phyloP scores from a whole-genome alignment of 2,113 vertebrate genomes.

The Talpa occidentalis region DNA sequence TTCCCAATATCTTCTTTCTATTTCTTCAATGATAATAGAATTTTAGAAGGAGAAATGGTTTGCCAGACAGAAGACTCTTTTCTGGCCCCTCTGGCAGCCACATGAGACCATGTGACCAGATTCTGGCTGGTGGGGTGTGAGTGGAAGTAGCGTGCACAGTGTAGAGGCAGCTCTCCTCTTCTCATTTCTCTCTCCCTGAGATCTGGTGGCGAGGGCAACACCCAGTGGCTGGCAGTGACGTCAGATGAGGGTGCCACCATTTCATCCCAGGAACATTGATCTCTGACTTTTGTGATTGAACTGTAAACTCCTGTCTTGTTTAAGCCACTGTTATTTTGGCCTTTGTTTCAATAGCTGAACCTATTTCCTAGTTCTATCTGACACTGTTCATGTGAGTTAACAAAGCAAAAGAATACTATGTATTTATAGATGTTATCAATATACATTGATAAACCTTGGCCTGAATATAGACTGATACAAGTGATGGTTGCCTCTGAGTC shows the following conservation, averaged over 20 bases:
- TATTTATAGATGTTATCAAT: slow-evolving; percentile 50
- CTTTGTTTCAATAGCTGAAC: slow-evolving; percentile 27
- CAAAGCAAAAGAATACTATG: slow-evolving; percentile 18
- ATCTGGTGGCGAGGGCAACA: not conserved
- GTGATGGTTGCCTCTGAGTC: not conserved
- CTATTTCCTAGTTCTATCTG: slow-evolving; percentile 2
- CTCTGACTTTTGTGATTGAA: not conserved
- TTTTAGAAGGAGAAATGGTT: slow-evolving; percentile 47
- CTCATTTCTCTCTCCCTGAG: slow-evolving; percentile 22
- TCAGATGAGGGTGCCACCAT: not conserved
- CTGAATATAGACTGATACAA: not conserved
- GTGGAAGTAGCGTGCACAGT: not conserved
- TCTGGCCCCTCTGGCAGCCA: not conserved
- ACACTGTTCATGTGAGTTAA: slow-evolving; percentile 31
- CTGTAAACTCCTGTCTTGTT: not conserved
- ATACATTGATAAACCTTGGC: slow-evolving; percentile 4
- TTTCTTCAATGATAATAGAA: not conserved
- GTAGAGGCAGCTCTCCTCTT: not conserved
- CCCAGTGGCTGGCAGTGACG: not conserved
- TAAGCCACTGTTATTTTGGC: slow-evolving; percentile 8
- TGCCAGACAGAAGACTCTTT: slow-evolving; percentile 28
- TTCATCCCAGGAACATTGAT: not conserved
- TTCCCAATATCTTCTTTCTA: not conserved
- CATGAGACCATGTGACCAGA: not conserved
- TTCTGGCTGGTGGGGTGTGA: not conserved